Evolutionary conservation across 1,140 invertebrate genomes (phyloP).

Genomic region (Apis cerana): DNA sequence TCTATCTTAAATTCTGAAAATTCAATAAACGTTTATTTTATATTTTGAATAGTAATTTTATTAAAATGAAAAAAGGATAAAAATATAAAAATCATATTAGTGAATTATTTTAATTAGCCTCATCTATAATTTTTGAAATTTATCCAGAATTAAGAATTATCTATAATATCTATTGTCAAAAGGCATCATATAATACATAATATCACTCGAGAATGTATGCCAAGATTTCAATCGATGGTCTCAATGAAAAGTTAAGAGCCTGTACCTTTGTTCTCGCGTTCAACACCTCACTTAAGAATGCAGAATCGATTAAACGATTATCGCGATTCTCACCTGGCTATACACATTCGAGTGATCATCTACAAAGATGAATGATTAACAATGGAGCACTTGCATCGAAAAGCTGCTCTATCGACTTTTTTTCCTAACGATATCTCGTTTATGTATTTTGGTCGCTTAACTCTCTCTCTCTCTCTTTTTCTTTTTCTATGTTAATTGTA

Average conservation of each 20-base stretch:
- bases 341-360: constrained; percentile 45
- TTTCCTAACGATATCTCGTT: constrained; percentile 5
- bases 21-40: neutral
- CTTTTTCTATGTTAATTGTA: constrained; percentile 13
- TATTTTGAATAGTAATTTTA: neutral
- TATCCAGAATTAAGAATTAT: neutral
- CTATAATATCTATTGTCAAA: neutral
- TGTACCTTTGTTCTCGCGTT: constrained; percentile 17
- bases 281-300: constrained; percentile 30
- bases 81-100: neutral
- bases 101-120: neutral
- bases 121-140: neutral
- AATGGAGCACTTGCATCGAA: neutral
- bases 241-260: constrained; percentile 38
- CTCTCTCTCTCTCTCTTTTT: neutral
- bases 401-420: constrained; percentile 14
- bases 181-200: constrained; percentile 3
- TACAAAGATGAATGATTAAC: constrained; percentile 39
- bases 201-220: neutral
- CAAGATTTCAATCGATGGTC: constrained; percentile 36
- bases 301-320: constrained; percentile 44
- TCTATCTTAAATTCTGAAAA: constrained; percentile 10
- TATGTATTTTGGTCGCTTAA: constrained; percentile 12
- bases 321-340: neutral
- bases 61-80: neutral